phyloP scores from a whole-genome alignment of 2,797 vertebrate genomes.

The Halcyon badia region DNA sequence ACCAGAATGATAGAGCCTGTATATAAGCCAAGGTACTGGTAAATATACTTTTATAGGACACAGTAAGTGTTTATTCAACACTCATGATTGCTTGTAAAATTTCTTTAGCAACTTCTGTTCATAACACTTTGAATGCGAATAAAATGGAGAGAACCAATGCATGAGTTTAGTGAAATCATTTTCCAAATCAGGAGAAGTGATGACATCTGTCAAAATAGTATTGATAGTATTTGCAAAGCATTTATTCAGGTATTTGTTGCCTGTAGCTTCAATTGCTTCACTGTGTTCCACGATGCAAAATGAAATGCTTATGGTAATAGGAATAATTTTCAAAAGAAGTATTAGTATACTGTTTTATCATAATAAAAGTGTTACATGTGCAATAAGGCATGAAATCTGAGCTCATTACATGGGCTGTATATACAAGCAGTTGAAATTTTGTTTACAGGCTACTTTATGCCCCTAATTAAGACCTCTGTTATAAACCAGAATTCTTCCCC shows the following conservation, averaged over 20 bases:
- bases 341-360: background rate
- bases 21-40: background rate
- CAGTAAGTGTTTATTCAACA: background rate
- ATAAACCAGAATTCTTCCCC: background rate
- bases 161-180: background rate
- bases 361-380: constrained; percentile 19
- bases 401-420: background rate
- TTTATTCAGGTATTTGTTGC: background rate
- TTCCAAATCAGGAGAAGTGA: background rate
- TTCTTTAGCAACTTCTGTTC: background rate
- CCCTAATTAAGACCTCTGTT: background rate
- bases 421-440: background rate
- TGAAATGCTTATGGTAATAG: background rate
- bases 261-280: background rate
- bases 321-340: background rate
- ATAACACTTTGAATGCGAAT: background rate
- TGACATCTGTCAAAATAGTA: background rate
- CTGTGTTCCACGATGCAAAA: background rate
- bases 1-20: background rate
- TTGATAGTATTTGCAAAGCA: background rate
- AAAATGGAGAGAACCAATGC: background rate
- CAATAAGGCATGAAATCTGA: constrained; percentile 6
- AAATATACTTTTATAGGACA: background rate
- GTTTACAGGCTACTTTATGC: background rate
- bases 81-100: no score